These are phyloP conservation scores for Oeneis ivallda DNA, from an alignment of 2,888 invertebrate genomes.

Conservation along the genomic window DNA sequence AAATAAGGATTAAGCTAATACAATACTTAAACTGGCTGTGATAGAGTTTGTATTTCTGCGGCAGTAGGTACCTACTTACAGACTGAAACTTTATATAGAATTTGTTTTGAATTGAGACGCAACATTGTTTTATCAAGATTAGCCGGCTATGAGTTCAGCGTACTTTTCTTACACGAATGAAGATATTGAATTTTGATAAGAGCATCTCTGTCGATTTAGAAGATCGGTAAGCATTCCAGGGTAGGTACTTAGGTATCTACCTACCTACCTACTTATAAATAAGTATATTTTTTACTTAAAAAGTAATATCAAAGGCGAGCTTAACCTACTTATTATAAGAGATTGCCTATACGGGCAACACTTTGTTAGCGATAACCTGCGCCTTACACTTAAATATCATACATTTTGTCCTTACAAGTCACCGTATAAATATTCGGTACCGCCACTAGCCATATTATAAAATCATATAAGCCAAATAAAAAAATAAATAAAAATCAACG, in stretches of 20 bases:
- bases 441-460: no score
- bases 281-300: no score
- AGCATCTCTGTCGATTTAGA: slow-evolving; percentile 56
- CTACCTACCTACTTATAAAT: background rate
- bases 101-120: slow-evolving; percentile 68
- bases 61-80: slow-evolving; percentile 1
- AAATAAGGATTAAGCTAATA: slow-evolving; percentile 44
- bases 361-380: background rate
- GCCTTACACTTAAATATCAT: no score
- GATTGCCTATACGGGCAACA: no score
- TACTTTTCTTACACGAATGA: slow-evolving; percentile 75
- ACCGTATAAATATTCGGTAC: no score
- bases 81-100: slow-evolving; percentile 47
- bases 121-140: slow-evolving; percentile 76
- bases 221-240: slow-evolving; percentile 18
- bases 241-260: no score
- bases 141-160: slow-evolving; percentile 65
- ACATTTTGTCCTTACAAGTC: background rate
- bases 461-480: no score
- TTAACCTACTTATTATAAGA: no score
- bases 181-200: slow-evolving; percentile 78
- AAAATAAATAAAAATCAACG: no score
- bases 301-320: no score
- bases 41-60: slow-evolving; percentile 37
- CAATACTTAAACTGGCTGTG: slow-evolving; percentile 29